Conservation (phyloP, 1,140 invertebrate species). For the Lethrus apterus region DNA sequence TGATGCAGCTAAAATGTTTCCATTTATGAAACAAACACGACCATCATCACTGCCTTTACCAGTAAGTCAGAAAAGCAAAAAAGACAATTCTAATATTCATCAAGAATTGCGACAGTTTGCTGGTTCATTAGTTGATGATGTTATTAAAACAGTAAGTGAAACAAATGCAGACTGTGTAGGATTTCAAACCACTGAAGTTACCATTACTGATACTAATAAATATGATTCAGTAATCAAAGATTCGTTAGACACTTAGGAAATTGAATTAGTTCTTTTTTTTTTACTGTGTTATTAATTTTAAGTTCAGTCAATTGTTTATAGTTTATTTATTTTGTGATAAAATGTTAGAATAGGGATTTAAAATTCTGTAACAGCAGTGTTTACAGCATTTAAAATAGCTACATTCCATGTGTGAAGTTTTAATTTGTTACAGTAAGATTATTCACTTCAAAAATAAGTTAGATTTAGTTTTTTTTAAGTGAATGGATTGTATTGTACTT, state of each 20-base stretch:
- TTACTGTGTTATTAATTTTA: background rate
- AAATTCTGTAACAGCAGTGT: background rate
- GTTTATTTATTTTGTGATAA: no score
- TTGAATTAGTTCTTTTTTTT: no score
- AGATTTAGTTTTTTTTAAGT: no score
- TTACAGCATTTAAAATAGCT: background rate
- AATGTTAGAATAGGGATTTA: background rate
- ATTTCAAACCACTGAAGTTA: conserved; percentile 21
- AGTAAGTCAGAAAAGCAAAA: conserved; percentile 28
- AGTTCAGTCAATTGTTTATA: background rate
- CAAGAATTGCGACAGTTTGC: conserved; percentile 37
- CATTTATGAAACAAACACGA: conserved; percentile 38
- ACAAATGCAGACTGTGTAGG: conserved; percentile 25
- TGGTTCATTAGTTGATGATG: conserved; percentile 36
- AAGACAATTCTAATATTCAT: conserved; percentile 24
- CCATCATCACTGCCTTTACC: conserved; percentile 39
- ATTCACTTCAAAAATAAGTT: no score
- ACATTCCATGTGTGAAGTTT: no score
- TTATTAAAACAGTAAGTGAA: conserved; percentile 38
- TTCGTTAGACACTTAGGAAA: no score
- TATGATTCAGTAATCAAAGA: background rate
- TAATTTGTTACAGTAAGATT: no score
- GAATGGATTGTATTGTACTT: no score
- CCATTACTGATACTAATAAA: background rate
- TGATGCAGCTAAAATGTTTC: conserved; percentile 36